Evolutionary conservation across 2,797 vertebrate genomes (phyloP), one percentile per base, ranked within the genome.

Genomic region (Delichon dasypus): DNA sequence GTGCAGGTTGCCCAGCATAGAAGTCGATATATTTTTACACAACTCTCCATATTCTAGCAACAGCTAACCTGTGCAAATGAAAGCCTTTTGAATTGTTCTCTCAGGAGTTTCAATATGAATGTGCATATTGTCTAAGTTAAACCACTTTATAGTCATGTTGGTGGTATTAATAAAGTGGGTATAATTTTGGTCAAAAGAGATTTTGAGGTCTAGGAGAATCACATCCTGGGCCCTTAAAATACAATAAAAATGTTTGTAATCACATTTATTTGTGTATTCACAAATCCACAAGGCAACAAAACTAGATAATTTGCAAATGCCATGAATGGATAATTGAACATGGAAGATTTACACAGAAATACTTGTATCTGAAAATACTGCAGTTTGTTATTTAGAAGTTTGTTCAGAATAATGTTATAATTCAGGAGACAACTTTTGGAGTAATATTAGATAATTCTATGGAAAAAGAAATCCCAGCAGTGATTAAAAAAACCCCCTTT

Each of bases 401-500:
- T 80, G 32, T 34, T 85, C 51, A 76, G 60, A 85, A 40, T 16
- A 85, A 70, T 2, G 8, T 26, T 77, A 50, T 3, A 38, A 32
- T 77, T 89, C 47, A 88, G 29, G 27, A 78, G 4, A 53, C 5
- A 73, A 4, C 4, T 36, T 70, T 61, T 73, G 14, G 16, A 76
- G 18, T 27, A 75, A 71, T 44, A 84, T 53, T 4, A 58, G 45
- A 30, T 68, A 45, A 84, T 66, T 81, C 68, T 70, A 44, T 55
- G 23, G 22, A 51, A 85, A 50, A 4, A 53, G 75, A 75, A 87
- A 70, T 54, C 27, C 79, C 25, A 51, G 1, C 6, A 68, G 11
- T 40, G 13, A 55, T 53, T 11, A 79, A 93, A 91, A 87, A 30
- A 87, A 26, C 3, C 0, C 0, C 0, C 11, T 3, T 5, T 23